Evolutionary conservation across 2,888 invertebrate species (phyloP), one percentile per base, ranked within the genome.

Genomic region (Brassicogethes aeneus): DNA sequence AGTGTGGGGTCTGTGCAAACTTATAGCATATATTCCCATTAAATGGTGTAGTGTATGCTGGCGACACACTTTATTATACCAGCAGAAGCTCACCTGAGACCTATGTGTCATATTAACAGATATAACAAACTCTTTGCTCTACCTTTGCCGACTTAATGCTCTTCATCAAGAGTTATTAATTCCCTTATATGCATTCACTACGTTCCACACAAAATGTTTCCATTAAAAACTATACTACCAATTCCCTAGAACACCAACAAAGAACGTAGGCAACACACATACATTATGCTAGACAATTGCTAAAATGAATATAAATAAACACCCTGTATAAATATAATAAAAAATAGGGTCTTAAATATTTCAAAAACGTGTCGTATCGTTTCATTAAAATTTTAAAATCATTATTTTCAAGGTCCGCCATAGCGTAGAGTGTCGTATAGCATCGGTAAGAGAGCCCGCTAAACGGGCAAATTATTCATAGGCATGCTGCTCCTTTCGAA

Each of bases 101-200:
- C 32, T 12, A 32, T 32, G 13, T 32, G 14, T 32, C 32, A 32
- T 32, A 32, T 32, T 32, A 32, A 32, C 12, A 32, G 12, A 32
- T 32, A 32, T 13, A 32, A 5, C 23, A 23, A 5, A 23, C 23
- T 23, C 23, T 23, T 23, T 23, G 10, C 23, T 23, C 23, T 23
- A 7, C 23, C 23, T 23, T 23, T 23, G 23, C 10, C 23, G 23
- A 7, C 23, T 23, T n/a, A n/a, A n/a, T n/a, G n/a, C n/a, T n/a
- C n/a, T n/a, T n/a, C n/a, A n/a, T n/a, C n/a, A n/a, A n/a, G n/a
- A n/a, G n/a, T n/a, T n/a, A n/a, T n/a, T n/a, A n/a, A n/a, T n/a
- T n/a, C n/a, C n/a, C n/a, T n/a, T n/a, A n/a, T n/a, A n/a, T n/a
- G n/a, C n/a, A n/a, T n/a, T n/a, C n/a, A n/a, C n/a, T n/a, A n/a